Conservation (phyloP, 2,113 vertebrate genomes). For the Pangasianodon hypophthalmus region DNA sequence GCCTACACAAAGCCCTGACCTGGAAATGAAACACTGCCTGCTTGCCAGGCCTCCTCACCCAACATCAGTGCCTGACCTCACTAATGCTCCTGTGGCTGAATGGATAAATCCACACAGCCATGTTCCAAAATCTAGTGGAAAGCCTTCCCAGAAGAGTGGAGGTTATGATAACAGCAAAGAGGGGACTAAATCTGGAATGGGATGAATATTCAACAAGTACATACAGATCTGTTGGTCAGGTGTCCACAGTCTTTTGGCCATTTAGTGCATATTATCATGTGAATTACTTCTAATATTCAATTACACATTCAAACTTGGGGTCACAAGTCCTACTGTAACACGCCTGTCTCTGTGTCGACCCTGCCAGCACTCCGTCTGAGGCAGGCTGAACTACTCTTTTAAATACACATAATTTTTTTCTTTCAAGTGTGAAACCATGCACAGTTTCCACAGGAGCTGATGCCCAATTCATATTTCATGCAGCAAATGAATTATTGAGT, state of each 20-base stretch:
- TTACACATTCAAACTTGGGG: not conserved
- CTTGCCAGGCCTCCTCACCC: not conserved
- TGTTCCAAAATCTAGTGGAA: not conserved
- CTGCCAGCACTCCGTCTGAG: not conserved
- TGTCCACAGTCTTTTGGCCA: not conserved
- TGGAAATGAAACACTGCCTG: not conserved
- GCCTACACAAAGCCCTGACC: not conserved
- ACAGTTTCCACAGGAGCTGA: not conserved
- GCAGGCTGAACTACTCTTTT: not conserved
- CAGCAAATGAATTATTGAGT: constrained; percentile 1
- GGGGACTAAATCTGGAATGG: not conserved
- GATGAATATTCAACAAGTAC: not conserved
- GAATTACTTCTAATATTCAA: not conserved
- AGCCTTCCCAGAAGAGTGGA: not conserved
- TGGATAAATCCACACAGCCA: not conserved
- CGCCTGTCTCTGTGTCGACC: not conserved
- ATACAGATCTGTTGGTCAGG: not conserved
- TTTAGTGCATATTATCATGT: not conserved
- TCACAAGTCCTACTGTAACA: not conserved
- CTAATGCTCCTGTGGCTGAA: not conserved
- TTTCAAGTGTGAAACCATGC: constrained; percentile 4
- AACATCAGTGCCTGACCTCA: not conserved
- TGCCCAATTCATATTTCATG: constrained; percentile 15
- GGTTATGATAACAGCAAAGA: not conserved
- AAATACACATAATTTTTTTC: not conserved